A percentile compares a stretch with the other conserved stretches of the same genome.
Evolutionary conservation across 2,797 vertebrate species (phyloP).

Genomic region (Xenentodon cancila): DNA sequence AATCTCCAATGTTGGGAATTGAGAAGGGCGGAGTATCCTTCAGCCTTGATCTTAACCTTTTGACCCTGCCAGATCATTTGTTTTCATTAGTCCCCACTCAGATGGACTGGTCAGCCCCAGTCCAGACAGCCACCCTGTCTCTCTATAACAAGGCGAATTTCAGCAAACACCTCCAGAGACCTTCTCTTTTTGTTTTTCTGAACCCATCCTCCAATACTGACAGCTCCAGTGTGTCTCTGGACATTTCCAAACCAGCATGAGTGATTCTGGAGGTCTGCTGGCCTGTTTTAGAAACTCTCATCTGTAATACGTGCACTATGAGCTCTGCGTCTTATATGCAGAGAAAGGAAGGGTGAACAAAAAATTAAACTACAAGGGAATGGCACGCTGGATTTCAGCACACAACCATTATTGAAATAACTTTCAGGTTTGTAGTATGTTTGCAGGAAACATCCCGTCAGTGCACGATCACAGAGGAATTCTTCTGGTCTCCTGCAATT

Average conservation of each 20-base stretch:
- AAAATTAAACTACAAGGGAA: constrained; percentile 19
- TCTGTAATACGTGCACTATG: constrained; percentile 28
- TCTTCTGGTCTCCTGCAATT: constrained; percentile 49
- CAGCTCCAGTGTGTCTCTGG: constrained; percentile 51
- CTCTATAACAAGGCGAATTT: constrained; percentile 40
- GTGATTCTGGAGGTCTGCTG: constrained; percentile 63
- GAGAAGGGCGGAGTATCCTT: constrained; percentile 69
- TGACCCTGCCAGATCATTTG: constrained; percentile 81
- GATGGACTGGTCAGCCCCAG: constrained; percentile 60
- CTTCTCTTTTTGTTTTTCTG: constrained; percentile 16
- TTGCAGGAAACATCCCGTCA: constrained; percentile 13
- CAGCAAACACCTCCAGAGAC: constrained; percentile 63
- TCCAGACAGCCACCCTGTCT: constrained; percentile 53
- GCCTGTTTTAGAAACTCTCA: constrained; percentile 33
- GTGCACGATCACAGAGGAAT: background rate
- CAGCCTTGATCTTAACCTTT: constrained; percentile 82
- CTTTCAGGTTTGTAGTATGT: constrained; percentile 12
- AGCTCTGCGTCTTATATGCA: constrained; percentile 13
- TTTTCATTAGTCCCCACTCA: constrained; percentile 82
- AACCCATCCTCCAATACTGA: constrained; percentile 39
- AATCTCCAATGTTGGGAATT: constrained; percentile 78
- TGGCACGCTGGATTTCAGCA: constrained; percentile 10
- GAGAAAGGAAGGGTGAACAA: constrained; percentile 36
- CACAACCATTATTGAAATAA: constrained; percentile 3
- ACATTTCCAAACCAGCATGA: constrained; percentile 71